Evolutionary conservation across 2,113 vertebrate genomes (phyloP), one percentile per base, ranked within the genome.

Genomic region (Corapipo altera): DNA sequence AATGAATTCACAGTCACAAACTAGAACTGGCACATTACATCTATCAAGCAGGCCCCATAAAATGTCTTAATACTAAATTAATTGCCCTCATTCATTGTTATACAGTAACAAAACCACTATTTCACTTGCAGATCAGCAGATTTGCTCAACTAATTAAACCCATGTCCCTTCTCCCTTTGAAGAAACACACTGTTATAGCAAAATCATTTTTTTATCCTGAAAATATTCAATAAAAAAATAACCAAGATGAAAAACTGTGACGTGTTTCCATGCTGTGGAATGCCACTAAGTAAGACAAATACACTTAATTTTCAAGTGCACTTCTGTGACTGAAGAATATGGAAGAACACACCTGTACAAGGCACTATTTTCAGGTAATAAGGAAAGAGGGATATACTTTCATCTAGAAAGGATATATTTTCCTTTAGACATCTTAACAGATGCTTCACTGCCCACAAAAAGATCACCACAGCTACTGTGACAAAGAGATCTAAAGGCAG

Each of bases 301-400:
- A 62, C 9, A 9, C 13, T 76, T 64, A 11, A 10, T 82, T 55
- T 79, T 48, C 62, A 72, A 70, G 13, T 32, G 30, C 4, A 16
- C 18, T 89, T 81, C 16, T 33, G 46, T 32, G 41, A 41, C 3
- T 16, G 6, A 44, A 70, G 8, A 4, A 70, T 18, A 46, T 3
- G 5, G 33, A 85, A 51, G 3, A 59, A 37, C 15, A 5, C 8
- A 70, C 16, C 39, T 30, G 43, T 37, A 61, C 5, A 37, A 26
- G 1, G 2, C 5, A 11, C 5, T 0, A 0, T 19, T 62, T 88
- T 35, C 37, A 46, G 5, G 3, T 14, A 52, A 30, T 2, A 70
- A 54, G 4, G 44, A n/a, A 49, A 65, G 5, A 61, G 6, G 6
- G 1, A 61, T 2, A 23, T 12, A 51, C 49, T 27, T 51, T 51